phyloP scores from a whole-genome alignment of 1,140 invertebrate genomes.

The Euwallacea fornicatus region DNA sequence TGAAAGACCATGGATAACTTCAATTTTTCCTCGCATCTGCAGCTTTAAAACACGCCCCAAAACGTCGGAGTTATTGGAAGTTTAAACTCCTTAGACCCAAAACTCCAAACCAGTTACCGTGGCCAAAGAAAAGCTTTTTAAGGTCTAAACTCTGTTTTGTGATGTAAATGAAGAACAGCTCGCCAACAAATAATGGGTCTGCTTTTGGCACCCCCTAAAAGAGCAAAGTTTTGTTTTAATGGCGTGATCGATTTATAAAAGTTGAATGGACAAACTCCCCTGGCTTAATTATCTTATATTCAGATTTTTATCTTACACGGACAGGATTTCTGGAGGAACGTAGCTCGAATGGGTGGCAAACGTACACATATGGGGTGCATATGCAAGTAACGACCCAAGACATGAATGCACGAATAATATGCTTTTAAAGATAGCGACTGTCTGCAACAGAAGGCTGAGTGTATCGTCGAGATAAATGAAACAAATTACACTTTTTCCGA shows the following conservation, averaged over 20 bases:
- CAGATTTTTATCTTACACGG: too few relatives aligned
- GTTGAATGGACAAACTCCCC: not conserved
- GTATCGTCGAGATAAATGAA: constrained; percentile 3
- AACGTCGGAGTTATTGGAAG: not conserved
- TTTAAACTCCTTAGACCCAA: constrained; percentile 5
- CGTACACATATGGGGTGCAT: constrained; percentile 2
- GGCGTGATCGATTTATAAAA: constrained; percentile 7
- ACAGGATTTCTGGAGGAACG: too few relatives aligned
- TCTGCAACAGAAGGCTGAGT: not conserved
- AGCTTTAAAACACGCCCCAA: not conserved
- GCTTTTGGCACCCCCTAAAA: constrained; percentile 24
- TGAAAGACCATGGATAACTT: constrained; percentile 18
- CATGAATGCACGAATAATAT: constrained; percentile 8
- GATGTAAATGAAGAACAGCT: constrained; percentile 13
- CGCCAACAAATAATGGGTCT: constrained; percentile 26
- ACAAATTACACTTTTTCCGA: not conserved
- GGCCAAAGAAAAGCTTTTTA: constrained; percentile 23
- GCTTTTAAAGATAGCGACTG: constrained; percentile 2
- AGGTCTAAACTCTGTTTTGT: constrained; percentile 24
- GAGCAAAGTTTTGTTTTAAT: constrained; percentile 13
- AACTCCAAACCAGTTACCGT: constrained; percentile 14
- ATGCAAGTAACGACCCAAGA: constrained; percentile 13
- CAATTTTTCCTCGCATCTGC: not conserved
- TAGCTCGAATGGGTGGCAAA: not conserved
- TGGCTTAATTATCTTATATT: too few relatives aligned